phyloP scores from a whole-genome alignment of 2,888 invertebrate species.

The Drosophila peninsularis region DNA sequence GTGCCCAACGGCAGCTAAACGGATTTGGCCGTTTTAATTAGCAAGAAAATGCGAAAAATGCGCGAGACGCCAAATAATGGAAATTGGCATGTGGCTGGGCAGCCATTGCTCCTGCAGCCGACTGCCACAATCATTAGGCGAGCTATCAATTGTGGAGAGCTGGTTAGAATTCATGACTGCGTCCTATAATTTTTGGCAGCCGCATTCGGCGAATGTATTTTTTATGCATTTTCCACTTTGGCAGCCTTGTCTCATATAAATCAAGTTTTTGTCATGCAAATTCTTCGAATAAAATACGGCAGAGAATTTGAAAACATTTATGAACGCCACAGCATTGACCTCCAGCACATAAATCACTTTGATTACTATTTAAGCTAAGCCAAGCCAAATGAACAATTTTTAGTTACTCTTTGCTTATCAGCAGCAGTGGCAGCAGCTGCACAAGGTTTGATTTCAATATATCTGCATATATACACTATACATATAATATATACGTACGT shows the following conservation, averaged over 20 bases:
- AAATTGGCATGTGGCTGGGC: slow-evolving; percentile 27
- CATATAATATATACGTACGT: not conserved
- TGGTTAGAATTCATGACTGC: slow-evolving; percentile 27
- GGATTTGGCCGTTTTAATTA: slow-evolving; percentile 74
- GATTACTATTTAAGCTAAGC: slow-evolving; percentile 72
- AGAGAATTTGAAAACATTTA: slow-evolving; percentile 60
- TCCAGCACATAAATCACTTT: slow-evolving; percentile 71
- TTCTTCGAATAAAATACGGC: slow-evolving; percentile 50
- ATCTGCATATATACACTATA: not conserved
- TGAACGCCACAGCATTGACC: slow-evolving; percentile 69
- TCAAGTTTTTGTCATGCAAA: slow-evolving; percentile 71
- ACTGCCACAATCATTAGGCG: slow-evolving; percentile 23
- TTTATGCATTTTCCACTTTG: slow-evolving; percentile 64
- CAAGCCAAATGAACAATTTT: slow-evolving; percentile 51
- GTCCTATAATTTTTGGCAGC: slow-evolving; percentile 48
- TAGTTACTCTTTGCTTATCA: slow-evolving; percentile 65
- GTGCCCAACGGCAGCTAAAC: slow-evolving; percentile 59
- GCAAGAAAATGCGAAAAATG: slow-evolving; percentile 69
- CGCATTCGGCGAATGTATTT: slow-evolving; percentile 13
- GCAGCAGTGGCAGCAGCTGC: slow-evolving; percentile 70
- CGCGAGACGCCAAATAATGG: slow-evolving; percentile 30
- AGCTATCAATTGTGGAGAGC: slow-evolving; percentile 25
- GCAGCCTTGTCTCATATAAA: slow-evolving; percentile 65
- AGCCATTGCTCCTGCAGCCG: slow-evolving; percentile 12
- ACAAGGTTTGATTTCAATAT: slow-evolving; percentile 40